A percentile compares a stretch with the other conserved stretches of the same genome.
Conservation (phyloP, 2,113 vertebrate genomes). For the Lepisosteus osseus region DNA sequence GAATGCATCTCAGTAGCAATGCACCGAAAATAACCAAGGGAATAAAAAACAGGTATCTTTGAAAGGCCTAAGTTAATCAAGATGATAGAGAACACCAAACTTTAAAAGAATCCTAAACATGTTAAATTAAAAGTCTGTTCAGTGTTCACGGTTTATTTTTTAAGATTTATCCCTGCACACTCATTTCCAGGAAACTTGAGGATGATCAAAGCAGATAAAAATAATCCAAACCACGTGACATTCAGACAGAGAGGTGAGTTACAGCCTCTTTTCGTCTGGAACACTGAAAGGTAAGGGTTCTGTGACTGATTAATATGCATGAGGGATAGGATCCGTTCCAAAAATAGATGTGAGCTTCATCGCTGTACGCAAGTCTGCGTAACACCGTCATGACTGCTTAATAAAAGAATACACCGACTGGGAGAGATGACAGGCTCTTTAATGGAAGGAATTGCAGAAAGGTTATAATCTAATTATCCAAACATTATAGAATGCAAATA, state of each 20-base stretch:
- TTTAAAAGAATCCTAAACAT: too few species aligned
- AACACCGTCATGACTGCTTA: background rate
- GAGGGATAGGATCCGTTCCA: constrained; percentile 5
- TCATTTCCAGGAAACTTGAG: background rate
- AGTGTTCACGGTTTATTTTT: background rate
- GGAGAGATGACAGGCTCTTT: background rate
- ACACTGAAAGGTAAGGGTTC: background rate
- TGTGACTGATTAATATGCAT: constrained; percentile 10
- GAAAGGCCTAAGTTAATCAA: too few species aligned
- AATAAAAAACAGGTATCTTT: too few species aligned
- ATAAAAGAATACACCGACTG: background rate
- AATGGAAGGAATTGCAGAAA: background rate
- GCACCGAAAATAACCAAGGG: background rate
- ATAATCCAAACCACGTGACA: background rate
- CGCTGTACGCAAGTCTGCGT: background rate
- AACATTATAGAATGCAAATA: too few species aligned
- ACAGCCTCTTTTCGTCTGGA: background rate
- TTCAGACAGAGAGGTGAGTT: background rate
- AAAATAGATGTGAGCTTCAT: constrained; percentile 9
- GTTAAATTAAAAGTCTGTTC: background rate
- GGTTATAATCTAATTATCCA: too few species aligned
- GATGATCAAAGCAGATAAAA: background rate
- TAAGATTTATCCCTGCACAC: background rate
- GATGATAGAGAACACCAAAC: too few species aligned
- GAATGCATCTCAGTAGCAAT: background rate